These are phyloP conservation scores for Sarcophaga peregrina DNA, from an alignment of 1,140 invertebrate species.

Conservation along the genomic window DNA sequence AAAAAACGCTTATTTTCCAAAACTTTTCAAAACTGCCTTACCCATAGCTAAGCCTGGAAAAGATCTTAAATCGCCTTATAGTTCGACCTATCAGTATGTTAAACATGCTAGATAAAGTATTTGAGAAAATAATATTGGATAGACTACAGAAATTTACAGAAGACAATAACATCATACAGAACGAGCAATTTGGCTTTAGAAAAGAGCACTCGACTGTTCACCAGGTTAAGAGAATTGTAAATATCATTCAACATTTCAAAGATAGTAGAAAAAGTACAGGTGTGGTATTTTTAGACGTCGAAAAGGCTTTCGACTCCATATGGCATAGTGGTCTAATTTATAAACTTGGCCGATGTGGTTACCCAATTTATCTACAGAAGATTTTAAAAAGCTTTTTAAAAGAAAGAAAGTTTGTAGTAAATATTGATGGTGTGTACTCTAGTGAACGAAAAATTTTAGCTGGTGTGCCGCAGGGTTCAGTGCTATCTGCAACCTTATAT, in stretches of 20 bases:
- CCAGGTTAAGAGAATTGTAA: conserved; percentile 5
- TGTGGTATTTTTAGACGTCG: neutral
- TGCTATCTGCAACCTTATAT: neutral
- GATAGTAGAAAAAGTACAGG: neutral
- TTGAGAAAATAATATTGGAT: neutral
- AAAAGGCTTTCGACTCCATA: neutral
- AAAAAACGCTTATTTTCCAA: neutral
- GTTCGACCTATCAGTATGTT: neutral
- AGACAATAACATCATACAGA: neutral
- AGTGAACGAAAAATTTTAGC: neutral
- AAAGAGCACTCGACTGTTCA: too few species aligned
- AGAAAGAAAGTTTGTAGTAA: neutral
- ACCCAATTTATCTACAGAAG: neutral
- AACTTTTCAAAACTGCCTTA: neutral
- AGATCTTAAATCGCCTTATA: too few species aligned
- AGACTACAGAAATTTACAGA: neutral
- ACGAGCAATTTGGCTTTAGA: neutral
- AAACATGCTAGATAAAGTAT: neutral
- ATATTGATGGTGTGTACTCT: neutral
- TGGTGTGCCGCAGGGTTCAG: neutral
- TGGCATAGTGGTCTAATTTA: neutral
- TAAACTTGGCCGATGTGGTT: neutral
- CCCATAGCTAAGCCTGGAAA: too few species aligned
- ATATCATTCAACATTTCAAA: neutral
- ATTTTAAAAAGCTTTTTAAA: neutral